phyloP scores from a whole-genome alignment of 2,797 vertebrate species.

The Pangasius mekongensis region DNA sequence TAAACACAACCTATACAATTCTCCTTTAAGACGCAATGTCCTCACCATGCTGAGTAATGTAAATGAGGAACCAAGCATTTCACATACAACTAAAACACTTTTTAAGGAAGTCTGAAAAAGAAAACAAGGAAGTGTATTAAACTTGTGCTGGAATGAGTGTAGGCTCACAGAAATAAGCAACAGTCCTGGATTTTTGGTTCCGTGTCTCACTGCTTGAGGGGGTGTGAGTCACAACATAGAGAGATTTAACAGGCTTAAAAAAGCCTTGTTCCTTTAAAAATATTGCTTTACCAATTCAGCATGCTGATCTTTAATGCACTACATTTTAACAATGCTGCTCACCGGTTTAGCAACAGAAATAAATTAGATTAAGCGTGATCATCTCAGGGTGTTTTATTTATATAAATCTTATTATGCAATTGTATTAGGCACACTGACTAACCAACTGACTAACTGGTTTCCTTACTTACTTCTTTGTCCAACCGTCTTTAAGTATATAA shows the following conservation, averaged over 20 bases:
- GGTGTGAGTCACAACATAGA: slow-evolving; percentile 24
- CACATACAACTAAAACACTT: not conserved
- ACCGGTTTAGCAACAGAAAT: not conserved
- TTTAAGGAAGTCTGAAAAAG: slow-evolving; percentile 16
- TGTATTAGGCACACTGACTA: not conserved
- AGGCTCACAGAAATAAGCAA: slow-evolving; percentile 9
- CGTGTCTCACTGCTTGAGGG: not conserved
- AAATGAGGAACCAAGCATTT: not conserved
- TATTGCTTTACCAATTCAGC: not conserved
- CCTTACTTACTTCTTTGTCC: not conserved
- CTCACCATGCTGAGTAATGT: not conserved
- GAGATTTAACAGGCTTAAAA: slow-evolving; percentile 3
- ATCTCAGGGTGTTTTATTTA: not conserved
- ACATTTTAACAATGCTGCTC: too few species aligned
- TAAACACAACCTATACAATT: not conserved
- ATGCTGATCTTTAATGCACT: not conserved
- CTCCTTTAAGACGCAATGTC: not conserved
- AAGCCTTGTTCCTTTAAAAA: not conserved
- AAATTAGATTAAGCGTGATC: not conserved
- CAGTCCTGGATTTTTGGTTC: not conserved
- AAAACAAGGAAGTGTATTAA: slow-evolving; percentile 37
- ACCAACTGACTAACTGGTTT: not conserved
- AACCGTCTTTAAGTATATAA: not conserved
- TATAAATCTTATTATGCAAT: not conserved
- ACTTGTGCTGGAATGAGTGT: not conserved